phyloP scores from a whole-genome alignment of 2,113 vertebrate genomes.

The Reinhardtius hippoglossoides region DNA sequence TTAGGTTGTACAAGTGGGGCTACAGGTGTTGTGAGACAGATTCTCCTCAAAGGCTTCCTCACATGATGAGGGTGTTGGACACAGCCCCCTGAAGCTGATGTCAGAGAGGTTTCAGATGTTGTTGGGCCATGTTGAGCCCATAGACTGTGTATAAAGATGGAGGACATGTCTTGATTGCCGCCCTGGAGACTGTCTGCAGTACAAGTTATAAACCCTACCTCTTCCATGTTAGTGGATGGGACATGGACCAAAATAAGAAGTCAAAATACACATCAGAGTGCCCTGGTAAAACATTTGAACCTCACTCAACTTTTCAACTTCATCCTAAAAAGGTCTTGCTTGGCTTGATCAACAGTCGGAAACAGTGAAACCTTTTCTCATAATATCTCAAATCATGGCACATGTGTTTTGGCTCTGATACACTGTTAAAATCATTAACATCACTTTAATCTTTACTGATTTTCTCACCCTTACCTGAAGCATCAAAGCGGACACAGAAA shows the following conservation, averaged over 20 bases:
- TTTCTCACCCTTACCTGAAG: not conserved
- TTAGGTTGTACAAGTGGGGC: constrained; percentile 19
- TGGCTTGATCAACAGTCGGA: not conserved
- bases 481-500: not conserved
- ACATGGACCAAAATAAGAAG: too few species aligned
- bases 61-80: not conserved
- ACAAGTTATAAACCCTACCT: too few species aligned
- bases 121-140: not conserved
- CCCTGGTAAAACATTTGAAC: not conserved
- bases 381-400: not conserved
- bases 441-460: not conserved
- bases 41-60: not conserved
- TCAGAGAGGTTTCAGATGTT: not conserved
- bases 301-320: not conserved
- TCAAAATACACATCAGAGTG: too few species aligned
- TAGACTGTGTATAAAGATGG: too few species aligned
- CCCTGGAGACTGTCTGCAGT: too few species aligned
- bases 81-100: not conserved
- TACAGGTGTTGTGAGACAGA: not conserved
- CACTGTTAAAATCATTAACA: not conserved
- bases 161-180: too few species aligned
- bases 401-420: not conserved
- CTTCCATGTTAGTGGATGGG: too few species aligned
- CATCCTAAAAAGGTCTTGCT: not conserved
- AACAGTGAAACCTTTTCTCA: not conserved